Conservation (phyloP, 2,797 vertebrate species). For the Oryzias sinensis region DNA sequence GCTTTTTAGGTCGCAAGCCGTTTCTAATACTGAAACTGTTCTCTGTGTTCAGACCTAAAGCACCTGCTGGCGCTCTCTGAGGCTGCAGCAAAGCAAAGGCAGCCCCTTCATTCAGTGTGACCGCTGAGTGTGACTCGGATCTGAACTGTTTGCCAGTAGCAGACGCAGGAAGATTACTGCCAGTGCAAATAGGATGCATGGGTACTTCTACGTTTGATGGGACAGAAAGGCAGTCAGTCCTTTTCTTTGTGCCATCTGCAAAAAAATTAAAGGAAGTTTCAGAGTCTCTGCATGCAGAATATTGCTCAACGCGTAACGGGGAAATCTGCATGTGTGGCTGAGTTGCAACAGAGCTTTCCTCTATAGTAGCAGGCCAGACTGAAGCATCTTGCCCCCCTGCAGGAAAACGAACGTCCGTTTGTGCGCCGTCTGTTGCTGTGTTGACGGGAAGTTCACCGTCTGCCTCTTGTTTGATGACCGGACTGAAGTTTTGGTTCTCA, state of each 20-base stretch:
- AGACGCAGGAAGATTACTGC: not conserved
- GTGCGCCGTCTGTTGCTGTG: constrained; percentile 1
- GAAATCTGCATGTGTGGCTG: constrained; percentile 29
- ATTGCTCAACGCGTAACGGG: constrained; percentile 22
- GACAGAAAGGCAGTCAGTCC: not conserved
- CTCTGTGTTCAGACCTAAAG: constrained; percentile 2
- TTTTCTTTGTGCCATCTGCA: not conserved
- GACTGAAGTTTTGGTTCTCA: constrained; percentile 12
- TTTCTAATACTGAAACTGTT: constrained; percentile 9
- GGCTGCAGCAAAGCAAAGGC: constrained; percentile 24
- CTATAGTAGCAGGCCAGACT: constrained; percentile 49
- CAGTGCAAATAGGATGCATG: constrained; percentile 18
- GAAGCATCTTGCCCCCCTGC: constrained; percentile 15
- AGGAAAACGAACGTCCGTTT: constrained; percentile 18
- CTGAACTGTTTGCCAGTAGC: constrained; percentile 14
- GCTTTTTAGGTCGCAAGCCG: constrained; percentile 25
- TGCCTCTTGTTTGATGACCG: constrained; percentile 57
- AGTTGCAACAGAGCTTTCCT: constrained; percentile 26
- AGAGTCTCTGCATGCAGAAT: constrained; percentile 11
- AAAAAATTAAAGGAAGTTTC: constrained; percentile 12
- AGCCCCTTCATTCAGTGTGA: constrained; percentile 16
- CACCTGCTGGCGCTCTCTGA: constrained; percentile 12
- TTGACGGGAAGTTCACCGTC: constrained; percentile 13
- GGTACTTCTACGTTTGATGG: constrained; percentile 42
- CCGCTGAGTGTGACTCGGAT: constrained; percentile 9